Conservation (phyloP, 1,140 invertebrate genomes). For the Papilio polytes region DNA sequence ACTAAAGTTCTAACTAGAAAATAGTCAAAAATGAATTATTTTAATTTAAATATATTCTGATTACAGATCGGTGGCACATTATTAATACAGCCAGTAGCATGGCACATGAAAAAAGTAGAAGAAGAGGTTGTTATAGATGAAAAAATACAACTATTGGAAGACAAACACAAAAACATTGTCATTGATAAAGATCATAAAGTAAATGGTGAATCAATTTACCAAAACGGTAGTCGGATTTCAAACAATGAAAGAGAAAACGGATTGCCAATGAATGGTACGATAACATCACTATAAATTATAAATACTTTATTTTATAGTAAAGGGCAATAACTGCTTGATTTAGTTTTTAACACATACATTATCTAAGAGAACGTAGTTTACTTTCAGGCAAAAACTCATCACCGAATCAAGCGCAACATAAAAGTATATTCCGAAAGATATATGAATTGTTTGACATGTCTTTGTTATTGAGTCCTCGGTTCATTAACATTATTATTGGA, state of each 20-base stretch:
- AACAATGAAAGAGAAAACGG: slow-evolving; percentile 49
- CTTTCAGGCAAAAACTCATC: slow-evolving; percentile 56
- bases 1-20: background rate
- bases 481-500: slow-evolving; percentile 87
- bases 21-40: background rate
- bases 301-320: background rate
- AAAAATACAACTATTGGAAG: slow-evolving; percentile 63
- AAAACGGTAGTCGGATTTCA: slow-evolving; percentile 51
- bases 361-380: slow-evolving; percentile 28
- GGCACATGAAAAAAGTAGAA: slow-evolving; percentile 79
- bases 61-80: slow-evolving; percentile 75
- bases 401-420: slow-evolving; percentile 49
- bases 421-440: slow-evolving; percentile 69
- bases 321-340: background rate
- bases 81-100: slow-evolving; percentile 84
- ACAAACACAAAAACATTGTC: slow-evolving; percentile 59
- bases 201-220: slow-evolving; percentile 44
- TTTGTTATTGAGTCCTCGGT: slow-evolving; percentile 83
- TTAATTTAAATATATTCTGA: background rate
- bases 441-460: slow-evolving; percentile 85
- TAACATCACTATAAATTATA: slow-evolving; percentile 11
- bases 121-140: slow-evolving; percentile 68
- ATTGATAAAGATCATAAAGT: slow-evolving; percentile 57
- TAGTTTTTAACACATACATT: background rate
- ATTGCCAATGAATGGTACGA: slow-evolving; percentile 34